phyloP scores from a whole-genome alignment of 23 tunicate genomes.

The Diplosoma virens region DNA sequence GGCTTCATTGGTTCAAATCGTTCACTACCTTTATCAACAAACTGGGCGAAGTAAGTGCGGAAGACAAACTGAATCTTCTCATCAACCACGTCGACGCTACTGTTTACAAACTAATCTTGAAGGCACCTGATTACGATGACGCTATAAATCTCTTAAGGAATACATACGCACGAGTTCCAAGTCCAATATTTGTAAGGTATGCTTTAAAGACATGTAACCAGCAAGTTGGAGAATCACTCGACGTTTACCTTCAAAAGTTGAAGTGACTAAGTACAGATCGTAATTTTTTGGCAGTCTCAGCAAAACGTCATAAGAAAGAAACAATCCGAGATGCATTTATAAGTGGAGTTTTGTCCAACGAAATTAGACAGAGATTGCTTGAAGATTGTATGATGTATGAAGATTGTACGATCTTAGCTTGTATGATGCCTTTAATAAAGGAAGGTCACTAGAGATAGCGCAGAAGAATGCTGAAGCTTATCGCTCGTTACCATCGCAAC shows the following conservation, averaged over 20 bases:
- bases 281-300: constrained; percentile 1
- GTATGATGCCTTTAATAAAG: not conserved
- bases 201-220: not conserved
- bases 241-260: constrained; percentile 3
- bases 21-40: not conserved
- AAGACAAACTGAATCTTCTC: not conserved
- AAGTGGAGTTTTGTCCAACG: not conserved
- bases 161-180: not conserved
- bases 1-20: not conserved
- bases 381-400: not conserved
- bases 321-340: constrained; percentile 23
- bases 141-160: not conserved
- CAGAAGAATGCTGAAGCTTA: too few species aligned
- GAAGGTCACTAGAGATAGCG: too few species aligned
- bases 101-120: not conserved
- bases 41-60: not conserved
- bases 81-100: not conserved
- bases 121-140: not conserved
- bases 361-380: constrained; percentile 10
- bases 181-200: not conserved
- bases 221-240: not conserved
- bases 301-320: not conserved
- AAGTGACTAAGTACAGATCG: not conserved
- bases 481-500: too few species aligned
- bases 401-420: not conserved